Evolutionary conservation across 2,888 invertebrate genomes (phyloP).

Genomic region (Eulithis testata): DNA sequence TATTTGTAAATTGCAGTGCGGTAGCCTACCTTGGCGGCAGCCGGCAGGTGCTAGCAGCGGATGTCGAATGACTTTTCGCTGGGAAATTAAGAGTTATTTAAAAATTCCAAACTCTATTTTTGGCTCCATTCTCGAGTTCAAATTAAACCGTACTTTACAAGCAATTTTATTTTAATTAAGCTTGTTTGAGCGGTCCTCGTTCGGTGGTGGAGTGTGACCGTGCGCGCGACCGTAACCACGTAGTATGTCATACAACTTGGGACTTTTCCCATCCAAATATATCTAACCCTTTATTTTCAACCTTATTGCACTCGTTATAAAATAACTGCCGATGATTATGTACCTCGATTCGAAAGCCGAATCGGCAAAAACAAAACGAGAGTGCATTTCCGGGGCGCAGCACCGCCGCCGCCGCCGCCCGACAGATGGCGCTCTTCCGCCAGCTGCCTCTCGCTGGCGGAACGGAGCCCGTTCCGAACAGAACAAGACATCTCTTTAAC

Average conservation of each 20-base stretch:
- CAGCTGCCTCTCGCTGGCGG: constrained; percentile 67
- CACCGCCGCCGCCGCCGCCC: constrained; percentile 51
- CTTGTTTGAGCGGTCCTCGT: constrained; percentile 32
- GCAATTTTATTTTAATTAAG: constrained; percentile 26
- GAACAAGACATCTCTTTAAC: constrained; percentile 32
- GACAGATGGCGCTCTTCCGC: constrained; percentile 83
- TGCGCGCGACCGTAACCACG: constrained; percentile 62
- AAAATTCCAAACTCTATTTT: constrained; percentile 47
- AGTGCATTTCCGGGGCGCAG: constrained; percentile 75
- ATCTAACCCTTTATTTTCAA: constrained; percentile 31
- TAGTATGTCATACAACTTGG: constrained; percentile 36
- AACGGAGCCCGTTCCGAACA: constrained; percentile 31
- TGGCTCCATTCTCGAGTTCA: constrained; percentile 29
- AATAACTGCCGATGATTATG: constrained; percentile 31
- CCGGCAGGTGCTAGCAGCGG: constrained; percentile 69
- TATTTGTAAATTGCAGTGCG: constrained; percentile 42
- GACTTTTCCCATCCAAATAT: constrained; percentile 6
- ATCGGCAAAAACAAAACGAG: constrained; percentile 74
- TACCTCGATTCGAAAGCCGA: constrained; percentile 60
- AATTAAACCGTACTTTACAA: constrained; percentile 27
- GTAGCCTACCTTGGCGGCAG: constrained; percentile 61
- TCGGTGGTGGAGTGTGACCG: constrained; percentile 46
- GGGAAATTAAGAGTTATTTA: constrained; percentile 42
- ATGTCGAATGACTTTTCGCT: constrained; percentile 56
- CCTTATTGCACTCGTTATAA: constrained; percentile 20